These are phyloP conservation scores for Corythoichthys intestinalis DNA, from an alignment of 2,113 vertebrate species.

Conservation along the genomic window DNA sequence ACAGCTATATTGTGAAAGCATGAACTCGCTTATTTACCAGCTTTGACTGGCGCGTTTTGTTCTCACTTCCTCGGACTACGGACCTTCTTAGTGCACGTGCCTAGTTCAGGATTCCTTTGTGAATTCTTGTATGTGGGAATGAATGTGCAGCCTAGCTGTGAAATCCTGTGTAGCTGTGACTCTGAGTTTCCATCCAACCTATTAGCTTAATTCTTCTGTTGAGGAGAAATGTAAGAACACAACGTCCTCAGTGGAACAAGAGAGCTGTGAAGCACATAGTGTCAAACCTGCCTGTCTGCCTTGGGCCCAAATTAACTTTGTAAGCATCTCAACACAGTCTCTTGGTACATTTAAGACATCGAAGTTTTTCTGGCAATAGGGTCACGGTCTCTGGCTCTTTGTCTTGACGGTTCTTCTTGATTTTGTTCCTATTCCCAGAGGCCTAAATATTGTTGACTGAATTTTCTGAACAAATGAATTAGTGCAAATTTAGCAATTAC, in stretches of 20 bases:
- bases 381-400: not conserved
- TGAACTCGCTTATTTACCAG: too few species aligned
- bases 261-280: not conserved
- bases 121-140: conserved; percentile 23
- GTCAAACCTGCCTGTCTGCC: conserved; percentile 32
- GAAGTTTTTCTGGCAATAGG: not conserved
- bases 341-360: conserved; percentile 5
- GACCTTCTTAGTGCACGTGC: conserved; percentile 24
- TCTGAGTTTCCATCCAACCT: conserved; percentile 57
- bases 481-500: too few species aligned
- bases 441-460: not conserved
- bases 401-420: not conserved
- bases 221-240: not conserved
- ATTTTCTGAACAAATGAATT: not conserved
- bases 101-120: conserved; percentile 63
- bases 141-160: conserved; percentile 66
- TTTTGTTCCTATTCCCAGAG: not conserved
- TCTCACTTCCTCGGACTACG: not conserved
- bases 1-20: too few species aligned
- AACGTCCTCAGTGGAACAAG: conserved; percentile 12
- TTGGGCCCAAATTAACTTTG: conserved; percentile 15
- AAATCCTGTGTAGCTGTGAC: conserved; percentile 60
- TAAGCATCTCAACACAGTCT: not conserved
- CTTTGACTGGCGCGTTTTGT: too few species aligned
- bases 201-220: conserved; percentile 42